These are phyloP conservation scores for Clarias fuscus DNA, from an alignment of 2,797 vertebrate species.

Conservation along the genomic window DNA sequence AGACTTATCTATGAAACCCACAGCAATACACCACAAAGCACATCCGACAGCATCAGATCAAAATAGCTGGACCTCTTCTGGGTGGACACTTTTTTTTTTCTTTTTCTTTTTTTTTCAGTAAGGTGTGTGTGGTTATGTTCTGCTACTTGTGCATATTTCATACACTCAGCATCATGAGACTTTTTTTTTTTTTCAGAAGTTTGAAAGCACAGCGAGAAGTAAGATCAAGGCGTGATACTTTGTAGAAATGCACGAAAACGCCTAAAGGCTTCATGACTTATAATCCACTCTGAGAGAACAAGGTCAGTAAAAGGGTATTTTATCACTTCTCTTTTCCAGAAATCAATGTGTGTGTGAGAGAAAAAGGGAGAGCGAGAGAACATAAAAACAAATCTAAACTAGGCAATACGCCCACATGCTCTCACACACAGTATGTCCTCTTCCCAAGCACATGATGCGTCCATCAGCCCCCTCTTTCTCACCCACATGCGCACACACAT, in stretches of 20 bases:
- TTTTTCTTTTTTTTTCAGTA: not conserved
- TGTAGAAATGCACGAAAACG: not conserved
- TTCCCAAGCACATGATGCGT: slow-evolving; percentile 47
- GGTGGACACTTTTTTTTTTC: not conserved
- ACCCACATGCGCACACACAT: slow-evolving; percentile 11
- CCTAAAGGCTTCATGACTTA: slow-evolving; percentile 16
- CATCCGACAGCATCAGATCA: not conserved
- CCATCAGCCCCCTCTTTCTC: slow-evolving; percentile 39
- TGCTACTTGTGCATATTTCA: not conserved
- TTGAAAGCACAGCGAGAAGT: slow-evolving; percentile 14
- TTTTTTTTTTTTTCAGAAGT: not conserved
- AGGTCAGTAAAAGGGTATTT: slow-evolving; percentile 47
- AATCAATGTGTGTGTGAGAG: slow-evolving; percentile 46
- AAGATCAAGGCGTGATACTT: slow-evolving; percentile 9
- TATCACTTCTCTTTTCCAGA: slow-evolving; percentile 51
- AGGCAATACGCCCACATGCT: slow-evolving; percentile 42
- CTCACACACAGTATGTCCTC: slow-evolving; percentile 49
- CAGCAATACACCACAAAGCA: not conserved
- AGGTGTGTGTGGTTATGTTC: not conserved
- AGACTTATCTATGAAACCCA: slow-evolving; percentile 12
- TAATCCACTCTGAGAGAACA: slow-evolving; percentile 35
- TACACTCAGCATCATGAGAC: not conserved
- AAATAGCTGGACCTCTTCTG: not conserved
- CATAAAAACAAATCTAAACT: slow-evolving; percentile 47
- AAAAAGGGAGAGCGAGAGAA: slow-evolving; percentile 43